These are phyloP conservation scores for Salmo trutta DNA, from an alignment of 2,797 vertebrate genomes.

Conservation along the genomic window DNA sequence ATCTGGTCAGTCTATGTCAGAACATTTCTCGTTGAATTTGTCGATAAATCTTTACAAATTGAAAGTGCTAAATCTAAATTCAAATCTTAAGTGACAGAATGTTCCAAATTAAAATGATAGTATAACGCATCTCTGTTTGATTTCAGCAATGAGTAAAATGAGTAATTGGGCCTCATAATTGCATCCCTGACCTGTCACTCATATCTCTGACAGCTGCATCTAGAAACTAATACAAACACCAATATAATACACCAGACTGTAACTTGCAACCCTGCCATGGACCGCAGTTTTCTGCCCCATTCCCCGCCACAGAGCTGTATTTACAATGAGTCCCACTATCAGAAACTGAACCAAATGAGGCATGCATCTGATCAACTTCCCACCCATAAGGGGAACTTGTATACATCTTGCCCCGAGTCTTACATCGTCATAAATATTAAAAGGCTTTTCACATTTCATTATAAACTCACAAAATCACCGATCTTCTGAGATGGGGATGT, in stretches of 20 bases:
- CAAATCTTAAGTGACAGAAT: slow-evolving; percentile 18
- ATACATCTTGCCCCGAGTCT: slow-evolving; percentile 75
- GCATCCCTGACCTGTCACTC: neutral
- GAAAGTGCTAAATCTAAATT: neutral
- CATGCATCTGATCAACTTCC: slow-evolving; percentile 72
- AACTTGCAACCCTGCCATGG: neutral
- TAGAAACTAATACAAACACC: neutral
- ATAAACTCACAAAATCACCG: slow-evolving; percentile 70
- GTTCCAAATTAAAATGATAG: slow-evolving; percentile 10
- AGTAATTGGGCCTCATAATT: neutral
- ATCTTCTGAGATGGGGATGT: slow-evolving; percentile 61
- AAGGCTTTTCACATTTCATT: slow-evolving; percentile 71
- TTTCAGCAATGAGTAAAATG: slow-evolving; percentile 37
- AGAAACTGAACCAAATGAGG: slow-evolving; percentile 64
- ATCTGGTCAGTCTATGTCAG: neutral
- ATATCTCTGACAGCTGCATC: neutral
- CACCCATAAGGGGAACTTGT: slow-evolving; percentile 76
- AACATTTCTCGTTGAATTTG: neutral
- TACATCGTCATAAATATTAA: slow-evolving; percentile 78
- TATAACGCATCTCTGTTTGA: slow-evolving; percentile 28
- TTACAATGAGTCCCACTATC: slow-evolving; percentile 5
- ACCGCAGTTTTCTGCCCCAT: neutral
- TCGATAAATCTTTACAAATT: neutral
- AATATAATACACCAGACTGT: neutral
- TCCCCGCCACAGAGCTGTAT: slow-evolving; percentile 26